Evolutionary conservation across 1,140 invertebrate species (phyloP), one percentile per base, ranked within the genome.

Genomic region (Druon quercuslanigerum): DNA sequence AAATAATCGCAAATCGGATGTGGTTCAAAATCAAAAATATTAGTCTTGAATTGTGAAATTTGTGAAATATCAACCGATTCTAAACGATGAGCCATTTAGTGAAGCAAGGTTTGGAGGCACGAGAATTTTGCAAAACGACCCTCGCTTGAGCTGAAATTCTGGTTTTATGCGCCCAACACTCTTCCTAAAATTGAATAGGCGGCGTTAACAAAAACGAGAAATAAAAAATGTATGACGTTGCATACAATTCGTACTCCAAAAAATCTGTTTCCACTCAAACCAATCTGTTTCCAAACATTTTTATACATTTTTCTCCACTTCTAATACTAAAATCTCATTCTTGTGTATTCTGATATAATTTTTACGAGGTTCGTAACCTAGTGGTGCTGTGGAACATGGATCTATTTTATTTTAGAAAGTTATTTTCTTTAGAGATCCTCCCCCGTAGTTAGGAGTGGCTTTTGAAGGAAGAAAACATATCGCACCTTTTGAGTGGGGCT

Each of bases 401-500:
- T 54, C n/a, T 17, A 54, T 66, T 14, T 66, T 66, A 25, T 66
- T 33, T 66, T 11, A 9, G 33, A 33, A 66, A 14, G 12, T 33
- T 33, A 66, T 66, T 66, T 20, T 66, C 40, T 13, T 33, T 4
- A 66, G 33, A 16, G 57, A 66, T 33, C 57, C 57, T 16, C 25
- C 20, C 25, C 3, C 1, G 25, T 25, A 66, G 8, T 66, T 66
- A 66, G 57, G 16, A 33, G 57, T 66, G 13, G 12, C 13, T 66
- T 66, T 66, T 14, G 25, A 66, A 33, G 25, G 17, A 57, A 25
- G 60, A 33, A 40, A 66, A 66, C 60, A 66, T 66, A 66, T 40
- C 60, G 46, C 57, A 66, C n/a, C 56, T 75, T 74, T 74, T 14
- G 19, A 51, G 52, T 57, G 57, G 14, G 70, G 72, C 56, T 17